phyloP scores from a whole-genome alignment of 2,888 invertebrate species.

The Ceriagrion tenellum region DNA sequence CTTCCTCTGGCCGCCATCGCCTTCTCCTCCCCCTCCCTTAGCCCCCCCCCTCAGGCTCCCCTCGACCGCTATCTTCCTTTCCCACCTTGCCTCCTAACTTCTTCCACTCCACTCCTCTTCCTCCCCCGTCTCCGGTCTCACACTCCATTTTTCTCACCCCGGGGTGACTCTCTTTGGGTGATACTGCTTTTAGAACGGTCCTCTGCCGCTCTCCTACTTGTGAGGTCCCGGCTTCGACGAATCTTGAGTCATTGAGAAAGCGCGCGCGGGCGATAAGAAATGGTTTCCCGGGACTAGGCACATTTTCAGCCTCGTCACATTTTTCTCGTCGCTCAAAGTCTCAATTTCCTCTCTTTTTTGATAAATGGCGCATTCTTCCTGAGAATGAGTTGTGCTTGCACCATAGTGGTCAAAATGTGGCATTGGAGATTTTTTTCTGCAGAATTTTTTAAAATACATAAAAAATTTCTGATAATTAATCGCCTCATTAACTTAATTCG shows the following conservation, averaged over 20 bases:
- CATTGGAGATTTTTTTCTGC: too few species aligned
- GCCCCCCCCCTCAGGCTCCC: too few species aligned
- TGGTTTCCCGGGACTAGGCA: neutral
- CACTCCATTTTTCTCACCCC: neutral
- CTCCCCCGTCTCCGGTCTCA: neutral
- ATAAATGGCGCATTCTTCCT: too few species aligned
- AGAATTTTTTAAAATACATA: too few species aligned
- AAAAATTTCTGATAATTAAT: too few species aligned
- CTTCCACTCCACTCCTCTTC: neutral
- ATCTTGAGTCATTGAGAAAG: neutral
- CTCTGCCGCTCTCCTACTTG: neutral
- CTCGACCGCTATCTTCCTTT: neutral
- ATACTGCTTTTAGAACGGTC: neutral
- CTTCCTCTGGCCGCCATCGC: neutral
- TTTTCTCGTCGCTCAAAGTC: neutral
- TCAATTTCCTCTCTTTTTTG: neutral
- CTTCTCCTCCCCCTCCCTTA: neutral
- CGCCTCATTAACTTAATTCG: too few species aligned
- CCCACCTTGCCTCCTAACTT: neutral
- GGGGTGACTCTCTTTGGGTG: neutral
- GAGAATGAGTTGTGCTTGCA: too few species aligned
- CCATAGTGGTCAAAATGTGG: too few species aligned
- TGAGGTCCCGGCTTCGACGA: slow-evolving; percentile 8
- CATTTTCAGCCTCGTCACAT: neutral
- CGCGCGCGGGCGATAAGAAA: neutral